Conservation (phyloP, 2,888 invertebrate species). For the Prenolepis imparis region DNA sequence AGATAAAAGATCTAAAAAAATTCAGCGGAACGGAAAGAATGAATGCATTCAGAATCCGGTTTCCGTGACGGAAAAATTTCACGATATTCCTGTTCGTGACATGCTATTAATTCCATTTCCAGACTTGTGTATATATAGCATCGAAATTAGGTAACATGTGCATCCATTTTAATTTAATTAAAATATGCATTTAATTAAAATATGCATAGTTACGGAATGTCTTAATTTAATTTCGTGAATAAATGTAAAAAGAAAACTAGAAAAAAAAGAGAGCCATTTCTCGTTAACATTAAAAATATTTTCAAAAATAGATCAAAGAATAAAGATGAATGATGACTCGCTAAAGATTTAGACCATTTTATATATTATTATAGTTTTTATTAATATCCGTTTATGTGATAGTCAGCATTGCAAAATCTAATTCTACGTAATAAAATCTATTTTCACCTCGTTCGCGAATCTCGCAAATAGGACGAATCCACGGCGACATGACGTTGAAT, state of each 20-base stretch:
- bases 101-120: conserved; percentile 5
- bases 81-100: not conserved
- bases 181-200: conserved; percentile 10
- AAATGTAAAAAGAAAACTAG: not conserved
- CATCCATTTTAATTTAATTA: not conserved
- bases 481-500: conserved; percentile 10
- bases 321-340: not conserved
- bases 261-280: not conserved
- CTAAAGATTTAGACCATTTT: not conserved
- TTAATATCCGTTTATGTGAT: not conserved
- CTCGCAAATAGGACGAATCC: conserved; percentile 8
- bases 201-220: not conserved
- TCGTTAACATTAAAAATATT: not conserved
- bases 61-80: not conserved
- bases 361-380: not conserved
- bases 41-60: not conserved
- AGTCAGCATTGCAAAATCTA: not conserved
- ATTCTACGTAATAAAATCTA: not conserved
- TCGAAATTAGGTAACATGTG: not conserved
- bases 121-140: not conserved
- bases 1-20: conserved; percentile 19
- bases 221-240: conserved; percentile 6
- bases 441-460: not conserved
- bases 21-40: conserved; percentile 9
- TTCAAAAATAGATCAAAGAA: not conserved